Evolutionary conservation across 2,113 vertebrate genomes (phyloP).

Genomic region (Dasypus novemcinctus): DNA sequence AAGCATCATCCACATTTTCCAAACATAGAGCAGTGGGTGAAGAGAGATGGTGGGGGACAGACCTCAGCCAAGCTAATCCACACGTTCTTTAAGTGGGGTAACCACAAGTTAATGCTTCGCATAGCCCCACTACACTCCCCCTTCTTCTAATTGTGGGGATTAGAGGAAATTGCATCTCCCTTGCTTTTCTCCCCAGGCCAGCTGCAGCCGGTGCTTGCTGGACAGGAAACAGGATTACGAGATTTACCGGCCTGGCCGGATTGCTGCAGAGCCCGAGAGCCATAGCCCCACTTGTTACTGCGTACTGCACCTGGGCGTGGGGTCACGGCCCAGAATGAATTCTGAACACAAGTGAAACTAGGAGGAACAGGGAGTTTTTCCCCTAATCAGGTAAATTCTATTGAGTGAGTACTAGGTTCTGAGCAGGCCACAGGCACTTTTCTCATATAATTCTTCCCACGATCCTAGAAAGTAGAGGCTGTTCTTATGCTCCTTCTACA

Average conservation of each 20-base stretch:
- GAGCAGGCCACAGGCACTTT: background rate
- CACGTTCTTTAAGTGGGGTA: background rate
- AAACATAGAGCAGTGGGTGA: background rate
- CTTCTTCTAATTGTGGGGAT: background rate
- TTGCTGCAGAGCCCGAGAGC: background rate
- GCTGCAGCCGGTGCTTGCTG: conserved; percentile 64
- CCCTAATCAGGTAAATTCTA: background rate
- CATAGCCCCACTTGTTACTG: conserved; percentile 30
- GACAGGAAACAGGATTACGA: conserved; percentile 71
- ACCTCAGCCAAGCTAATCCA: background rate
- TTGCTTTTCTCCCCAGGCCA: background rate
- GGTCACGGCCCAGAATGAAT: conserved; percentile 39
- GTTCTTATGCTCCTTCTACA: background rate
- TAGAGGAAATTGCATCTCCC: conserved; percentile 13
- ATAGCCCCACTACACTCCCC: background rate
- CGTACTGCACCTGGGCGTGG: background rate
- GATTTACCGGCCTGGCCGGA: conserved; percentile 47
- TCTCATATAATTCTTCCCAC: background rate
- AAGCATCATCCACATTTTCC: background rate
- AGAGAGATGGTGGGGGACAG: background rate
- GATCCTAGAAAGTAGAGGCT: background rate
- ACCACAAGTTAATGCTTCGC: background rate
- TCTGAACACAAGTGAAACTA: background rate
- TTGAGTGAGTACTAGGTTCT: background rate
- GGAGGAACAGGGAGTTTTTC: background rate